Evolutionary conservation across 2,797 vertebrate species (phyloP).

Genomic region (Morus bassanus): DNA sequence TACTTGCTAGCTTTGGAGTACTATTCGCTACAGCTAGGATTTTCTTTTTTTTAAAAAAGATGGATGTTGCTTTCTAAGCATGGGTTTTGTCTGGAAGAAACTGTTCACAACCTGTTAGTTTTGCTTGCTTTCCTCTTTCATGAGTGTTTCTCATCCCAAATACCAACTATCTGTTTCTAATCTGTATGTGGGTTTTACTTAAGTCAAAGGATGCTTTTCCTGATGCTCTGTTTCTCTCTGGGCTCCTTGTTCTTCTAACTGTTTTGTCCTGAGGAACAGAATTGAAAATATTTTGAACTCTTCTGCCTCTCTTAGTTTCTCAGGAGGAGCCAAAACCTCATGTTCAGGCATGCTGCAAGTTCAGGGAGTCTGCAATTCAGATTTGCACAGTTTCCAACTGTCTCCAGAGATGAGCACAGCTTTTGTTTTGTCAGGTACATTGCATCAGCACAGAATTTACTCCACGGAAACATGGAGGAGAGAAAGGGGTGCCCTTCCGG

Average conservation of each 20-base stretch:
- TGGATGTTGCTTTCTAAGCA: not conserved
- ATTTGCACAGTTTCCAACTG: not conserved
- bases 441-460: conserved; percentile 99
- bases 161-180: not conserved
- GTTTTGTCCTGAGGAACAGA: not conserved
- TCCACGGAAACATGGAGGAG: conserved; percentile 92
- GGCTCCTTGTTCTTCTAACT: not conserved
- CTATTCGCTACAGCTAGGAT: not conserved
- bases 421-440: conserved; percentile 84
- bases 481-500: conserved; percentile 94
- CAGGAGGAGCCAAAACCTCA: not conserved
- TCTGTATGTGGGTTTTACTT: not conserved
- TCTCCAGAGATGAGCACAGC: conserved; percentile 23
- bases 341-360: not conserved
- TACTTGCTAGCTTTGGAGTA: not conserved
- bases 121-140: not conserved
- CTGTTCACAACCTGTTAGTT: not conserved
- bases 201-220: not conserved
- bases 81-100: not conserved
- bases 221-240: not conserved
- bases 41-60: not conserved
- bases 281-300: not conserved
- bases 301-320: not conserved
- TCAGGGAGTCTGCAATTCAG: not conserved
- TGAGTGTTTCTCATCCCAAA: not conserved